phyloP scores from a whole-genome alignment of 2,113 vertebrate genomes.

The Trichomycterus rosablanca region DNA sequence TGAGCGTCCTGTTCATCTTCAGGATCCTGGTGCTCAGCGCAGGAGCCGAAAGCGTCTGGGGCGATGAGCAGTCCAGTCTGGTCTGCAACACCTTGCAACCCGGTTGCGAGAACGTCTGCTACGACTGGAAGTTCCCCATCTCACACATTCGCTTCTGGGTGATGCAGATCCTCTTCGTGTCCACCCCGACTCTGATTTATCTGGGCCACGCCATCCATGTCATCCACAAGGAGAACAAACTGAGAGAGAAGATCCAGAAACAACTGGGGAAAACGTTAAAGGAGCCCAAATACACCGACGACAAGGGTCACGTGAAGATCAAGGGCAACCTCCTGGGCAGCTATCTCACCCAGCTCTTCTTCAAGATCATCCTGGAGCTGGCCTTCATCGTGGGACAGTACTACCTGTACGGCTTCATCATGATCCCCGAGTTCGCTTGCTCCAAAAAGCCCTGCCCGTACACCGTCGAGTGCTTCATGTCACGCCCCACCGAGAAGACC shows the following conservation, averaged over 20 bases:
- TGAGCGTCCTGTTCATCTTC: conserved; percentile 77
- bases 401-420: conserved; percentile 75
- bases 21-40: conserved; percentile 74
- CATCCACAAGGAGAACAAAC: conserved; percentile 80
- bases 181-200: conserved; percentile 89
- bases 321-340: conserved; percentile 68
- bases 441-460: conserved; percentile 68
- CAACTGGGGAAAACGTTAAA: conserved; percentile 38
- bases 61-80: conserved; percentile 73
- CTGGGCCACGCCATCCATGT: conserved; percentile 86
- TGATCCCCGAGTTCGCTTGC: conserved; percentile 73
- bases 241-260: conserved; percentile 64
- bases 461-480: conserved; percentile 78
- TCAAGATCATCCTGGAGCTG: conserved; percentile 71
- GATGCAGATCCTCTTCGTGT: conserved; percentile 93
- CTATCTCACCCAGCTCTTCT: conserved; percentile 66
- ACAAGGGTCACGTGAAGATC: conserved; percentile 63
- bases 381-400: conserved; percentile 75
- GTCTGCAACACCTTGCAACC: conserved; percentile 75
- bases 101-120: conserved; percentile 78
- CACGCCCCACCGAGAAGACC: conserved; percentile 77
- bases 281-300: conserved; percentile 71
- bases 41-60: conserved; percentile 73
- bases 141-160: conserved; percentile 86
- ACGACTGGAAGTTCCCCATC: conserved; percentile 75